Evolutionary conservation across 2,888 invertebrate genomes (phyloP).

Genomic region (Caenorhabditis angaria): DNA sequence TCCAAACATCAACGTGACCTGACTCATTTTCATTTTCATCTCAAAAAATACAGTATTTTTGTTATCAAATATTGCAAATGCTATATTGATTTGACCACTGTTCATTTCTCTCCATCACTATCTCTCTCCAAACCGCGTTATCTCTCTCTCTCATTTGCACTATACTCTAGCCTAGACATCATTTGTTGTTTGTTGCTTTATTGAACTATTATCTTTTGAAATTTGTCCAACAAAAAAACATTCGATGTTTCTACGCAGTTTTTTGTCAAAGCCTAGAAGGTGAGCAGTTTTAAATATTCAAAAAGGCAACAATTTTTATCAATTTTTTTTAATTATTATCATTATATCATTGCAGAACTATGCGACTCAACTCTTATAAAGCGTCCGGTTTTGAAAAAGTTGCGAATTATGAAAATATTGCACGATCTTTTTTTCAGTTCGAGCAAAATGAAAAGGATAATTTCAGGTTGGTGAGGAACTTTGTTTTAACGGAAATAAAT

Average conservation of each 20-base stretch:
- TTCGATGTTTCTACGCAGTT: neutral
- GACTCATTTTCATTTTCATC: no score
- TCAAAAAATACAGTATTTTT: no score
- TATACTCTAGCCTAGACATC: no score
- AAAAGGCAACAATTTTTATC: neutral
- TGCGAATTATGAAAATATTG: constrained; percentile 39
- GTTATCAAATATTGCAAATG: no score
- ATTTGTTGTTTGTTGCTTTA: neutral
- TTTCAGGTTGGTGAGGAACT: constrained; percentile 47
- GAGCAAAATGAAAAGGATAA: constrained; percentile 37
- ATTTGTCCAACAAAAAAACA: no score
- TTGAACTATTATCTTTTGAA: neutral
- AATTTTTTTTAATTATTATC: neutral
- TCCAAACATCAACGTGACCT: no score
- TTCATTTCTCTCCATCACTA: no score
- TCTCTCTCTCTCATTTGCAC: no score
- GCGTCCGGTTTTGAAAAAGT: constrained; percentile 33
- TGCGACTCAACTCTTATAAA: neutral
- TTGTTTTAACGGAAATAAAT: no score
- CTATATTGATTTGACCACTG: no score
- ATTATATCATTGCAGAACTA: neutral
- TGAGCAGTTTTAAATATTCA: neutral
- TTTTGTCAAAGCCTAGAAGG: neutral
- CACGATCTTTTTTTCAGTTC: constrained; percentile 45
- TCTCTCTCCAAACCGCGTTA: no score